A percentile compares a stretch with the other conserved stretches of the same genome.
Conservation (phyloP, 2,113 vertebrate genomes). For the Notothenia coriiceps region DNA sequence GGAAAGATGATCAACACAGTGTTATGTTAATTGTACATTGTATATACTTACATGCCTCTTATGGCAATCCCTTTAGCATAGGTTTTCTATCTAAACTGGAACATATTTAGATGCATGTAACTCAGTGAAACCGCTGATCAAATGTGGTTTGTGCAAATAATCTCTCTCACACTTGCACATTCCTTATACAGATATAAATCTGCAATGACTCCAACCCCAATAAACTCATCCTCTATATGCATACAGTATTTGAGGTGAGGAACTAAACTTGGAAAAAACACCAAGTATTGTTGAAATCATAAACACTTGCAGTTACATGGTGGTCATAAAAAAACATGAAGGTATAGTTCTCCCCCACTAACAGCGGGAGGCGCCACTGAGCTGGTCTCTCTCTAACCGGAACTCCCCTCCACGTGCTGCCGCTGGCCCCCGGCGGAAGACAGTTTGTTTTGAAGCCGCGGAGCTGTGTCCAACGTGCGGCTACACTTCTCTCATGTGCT, state of each 20-base stretch:
- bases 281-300: neutral
- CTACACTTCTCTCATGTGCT: neutral
- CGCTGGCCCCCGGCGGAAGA: constrained; percentile 34
- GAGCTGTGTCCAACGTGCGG: constrained; percentile 6
- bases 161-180: neutral
- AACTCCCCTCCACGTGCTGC: constrained; percentile 62
- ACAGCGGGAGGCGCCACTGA: constrained; percentile 64
- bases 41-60: neutral
- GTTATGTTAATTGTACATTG: too few relatives aligned
- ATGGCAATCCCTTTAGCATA: neutral
- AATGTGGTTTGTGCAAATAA: neutral
- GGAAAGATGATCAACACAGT: neutral
- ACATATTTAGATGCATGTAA: neutral
- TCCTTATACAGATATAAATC: neutral
- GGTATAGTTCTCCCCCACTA: neutral
- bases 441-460: constrained; percentile 56
- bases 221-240: neutral
- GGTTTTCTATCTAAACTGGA: neutral
- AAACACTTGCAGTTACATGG: neutral
- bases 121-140: neutral
- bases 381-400: constrained; percentile 39
- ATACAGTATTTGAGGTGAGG: neutral
- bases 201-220: neutral
- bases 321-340: neutral
- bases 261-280: neutral